Evolutionary conservation across 2,797 vertebrate genomes (phyloP).

Genomic region (Sebastes oblongus): DNA sequence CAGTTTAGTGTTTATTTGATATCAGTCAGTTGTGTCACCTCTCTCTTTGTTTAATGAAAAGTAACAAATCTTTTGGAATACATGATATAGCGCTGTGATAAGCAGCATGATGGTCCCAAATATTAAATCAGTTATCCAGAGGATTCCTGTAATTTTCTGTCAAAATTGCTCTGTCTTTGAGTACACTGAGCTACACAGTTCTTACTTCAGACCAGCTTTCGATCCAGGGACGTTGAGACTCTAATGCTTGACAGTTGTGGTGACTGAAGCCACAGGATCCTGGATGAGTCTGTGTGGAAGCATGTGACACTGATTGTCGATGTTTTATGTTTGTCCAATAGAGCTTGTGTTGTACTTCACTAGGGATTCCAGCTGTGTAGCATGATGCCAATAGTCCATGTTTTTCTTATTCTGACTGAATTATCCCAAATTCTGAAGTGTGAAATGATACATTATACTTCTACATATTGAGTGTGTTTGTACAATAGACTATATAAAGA

Average conservation of each 20-base stretch:
- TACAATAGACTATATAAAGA: not conserved
- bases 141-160: not conserved
- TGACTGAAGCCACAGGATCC: conserved; percentile 19
- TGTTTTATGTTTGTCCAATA: conserved; percentile 41
- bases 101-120: not conserved
- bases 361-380: conserved; percentile 10
- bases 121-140: not conserved
- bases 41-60: not conserved
- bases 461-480: not conserved
- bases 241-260: conserved; percentile 19
- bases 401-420: conserved; percentile 15
- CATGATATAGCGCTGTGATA: not conserved
- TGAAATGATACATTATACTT: not conserved
- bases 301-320: conserved; percentile 20
- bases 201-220: conserved; percentile 4
- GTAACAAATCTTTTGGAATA: no score
- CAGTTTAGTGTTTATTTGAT: not conserved
- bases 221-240: not conserved
- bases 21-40: not conserved
- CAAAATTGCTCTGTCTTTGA: not conserved
- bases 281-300: conserved; percentile 17
- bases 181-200: not conserved
- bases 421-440: conserved; percentile 2
- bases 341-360: conserved; percentile 16
- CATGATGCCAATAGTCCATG: conserved; percentile 6